Evolutionary conservation across 2,797 vertebrate genomes (phyloP), one percentile per base, ranked within the genome.

Genomic region (Podarcis siculus): DNA sequence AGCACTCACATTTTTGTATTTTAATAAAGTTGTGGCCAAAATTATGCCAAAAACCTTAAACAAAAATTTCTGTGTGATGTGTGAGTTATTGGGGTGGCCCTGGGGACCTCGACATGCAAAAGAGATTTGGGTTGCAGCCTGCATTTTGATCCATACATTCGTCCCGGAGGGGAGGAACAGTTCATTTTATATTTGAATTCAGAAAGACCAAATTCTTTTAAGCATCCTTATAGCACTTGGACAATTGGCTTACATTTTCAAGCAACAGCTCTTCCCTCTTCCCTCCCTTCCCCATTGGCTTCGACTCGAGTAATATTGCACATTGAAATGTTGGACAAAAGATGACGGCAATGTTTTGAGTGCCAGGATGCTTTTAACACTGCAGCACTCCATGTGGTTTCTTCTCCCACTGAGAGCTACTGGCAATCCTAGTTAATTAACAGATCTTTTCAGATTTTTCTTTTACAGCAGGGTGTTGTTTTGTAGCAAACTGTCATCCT

Each of bases 381-480:
- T 80, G 79, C 83, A 66, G 81, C 87, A 32, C 55, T 67, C 77
- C 12, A 87, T 76, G 86, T 89, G 37, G 88, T 86, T 85, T 79
- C 92, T 85, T 93, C 89, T 37, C 92, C 90, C 77, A 15, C 88
- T 80, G 89, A 91, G 88, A 93, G 83, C 91, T 87, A 86, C 83
- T 89, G 90, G 88, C 94, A 92, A 42, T 87, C 87, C 35, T 87
- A 37, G 89, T 89, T 90, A 91, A 95, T 90, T 87, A 92, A 81
- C 87, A 12, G 67, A 84, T 87, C 87, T 85, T 88, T 83, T 88
- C 66, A 61, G 64, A 61, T 90, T 78, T 75, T 58, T 8, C 5
- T 0, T 84, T 75, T 89, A 1, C 87, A 92, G 91, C 83, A 5
- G 91, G 92, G 89, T 37, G 85, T 35, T 91, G 77, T 92, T 90